A percentile compares a stretch with the other conserved stretches of the same genome.
Conservation (phyloP, 2,113 vertebrate genomes). For the Caretta caretta region DNA sequence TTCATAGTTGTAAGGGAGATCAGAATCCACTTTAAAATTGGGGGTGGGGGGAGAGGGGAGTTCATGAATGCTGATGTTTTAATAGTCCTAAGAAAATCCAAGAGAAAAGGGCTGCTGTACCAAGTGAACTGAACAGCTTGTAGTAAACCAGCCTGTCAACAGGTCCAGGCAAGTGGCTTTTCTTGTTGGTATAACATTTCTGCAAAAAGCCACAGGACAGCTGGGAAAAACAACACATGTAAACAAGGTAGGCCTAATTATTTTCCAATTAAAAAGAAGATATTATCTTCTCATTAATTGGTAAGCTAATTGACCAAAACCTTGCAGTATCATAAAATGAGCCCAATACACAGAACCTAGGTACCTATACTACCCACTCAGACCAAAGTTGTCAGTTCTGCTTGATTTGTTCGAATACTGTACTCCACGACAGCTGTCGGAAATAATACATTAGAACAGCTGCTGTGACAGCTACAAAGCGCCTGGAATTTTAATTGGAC, state of each 20-base stretch:
- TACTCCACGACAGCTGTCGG: slow-evolving; percentile 76
- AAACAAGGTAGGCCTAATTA: slow-evolving; percentile 68
- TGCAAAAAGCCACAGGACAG: slow-evolving; percentile 49
- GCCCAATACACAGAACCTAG: slow-evolving; percentile 22
- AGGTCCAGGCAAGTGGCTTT: slow-evolving; percentile 25
- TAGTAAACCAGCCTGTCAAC: slow-evolving; percentile 14
- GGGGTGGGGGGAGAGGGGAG: not conserved
- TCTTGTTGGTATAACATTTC: not conserved
- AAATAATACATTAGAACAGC: slow-evolving; percentile 83
- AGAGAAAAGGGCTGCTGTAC: not conserved
- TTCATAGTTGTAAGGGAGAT: not conserved
- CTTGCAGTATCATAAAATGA: slow-evolving; percentile 21
- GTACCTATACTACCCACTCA: slow-evolving; percentile 24
- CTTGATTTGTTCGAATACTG: slow-evolving; percentile 77
- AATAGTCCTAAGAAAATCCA: not conserved
- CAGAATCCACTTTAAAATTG: not conserved
- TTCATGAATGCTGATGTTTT: slow-evolving; percentile 18
- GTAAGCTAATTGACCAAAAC: slow-evolving; percentile 65
- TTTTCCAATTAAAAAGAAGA: slow-evolving; percentile 62
- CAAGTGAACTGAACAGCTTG: not conserved
- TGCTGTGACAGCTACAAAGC: slow-evolving; percentile 75
- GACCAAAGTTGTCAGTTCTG: slow-evolving; percentile 72
- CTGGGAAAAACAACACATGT: slow-evolving; percentile 55
- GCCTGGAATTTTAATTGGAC: slow-evolving; percentile 77
- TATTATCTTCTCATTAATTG: slow-evolving; percentile 69